These are phyloP conservation scores for Tachycineta bicolor DNA, from an alignment of 2,113 vertebrate species.

Conservation along the genomic window DNA sequence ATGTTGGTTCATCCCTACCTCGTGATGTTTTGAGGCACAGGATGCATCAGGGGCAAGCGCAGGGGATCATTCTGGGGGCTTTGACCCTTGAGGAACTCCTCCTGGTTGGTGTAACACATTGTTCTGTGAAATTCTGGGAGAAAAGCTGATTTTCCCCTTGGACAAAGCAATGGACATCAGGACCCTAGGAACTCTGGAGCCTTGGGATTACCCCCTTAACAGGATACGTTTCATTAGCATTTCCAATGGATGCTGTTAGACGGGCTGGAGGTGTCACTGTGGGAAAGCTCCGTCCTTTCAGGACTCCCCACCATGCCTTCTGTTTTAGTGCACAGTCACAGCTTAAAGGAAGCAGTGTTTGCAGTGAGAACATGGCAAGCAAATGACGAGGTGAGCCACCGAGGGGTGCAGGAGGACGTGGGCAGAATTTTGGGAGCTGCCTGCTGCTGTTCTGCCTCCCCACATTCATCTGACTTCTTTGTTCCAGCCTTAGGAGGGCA, in stretches of 20 bases:
- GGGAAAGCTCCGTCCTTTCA: not conserved
- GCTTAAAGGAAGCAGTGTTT: not conserved
- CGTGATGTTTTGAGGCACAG: not conserved
- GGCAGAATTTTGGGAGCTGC: not conserved
- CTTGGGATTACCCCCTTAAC: not conserved
- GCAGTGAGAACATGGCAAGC: not conserved
- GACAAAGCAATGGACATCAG: not conserved
- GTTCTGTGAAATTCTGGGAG: not conserved
- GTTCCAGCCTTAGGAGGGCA: slow-evolving; percentile 42
- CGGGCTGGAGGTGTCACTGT: not conserved
- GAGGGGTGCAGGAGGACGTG: not conserved
- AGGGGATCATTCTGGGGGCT: fast-evolving
- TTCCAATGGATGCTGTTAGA: not conserved
- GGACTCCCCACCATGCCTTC: not conserved
- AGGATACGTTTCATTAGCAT: slow-evolving; percentile 14
- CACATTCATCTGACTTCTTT: not conserved
- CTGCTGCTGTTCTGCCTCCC: not conserved
- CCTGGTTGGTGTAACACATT: not conserved
- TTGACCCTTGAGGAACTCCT: not conserved
- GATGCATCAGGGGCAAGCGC: not conserved
- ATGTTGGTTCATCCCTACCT: not conserved
- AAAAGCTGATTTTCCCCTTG: not conserved
- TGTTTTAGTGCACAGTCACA: not conserved
- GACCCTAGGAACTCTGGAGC: not conserved
- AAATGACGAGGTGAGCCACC: not conserved